A percentile compares a stretch with the other conserved stretches of the same genome.
These are phyloP conservation scores for Danaus melanippus DNA, from an alignment of 1,140 invertebrate species.

Conservation along the genomic window DNA sequence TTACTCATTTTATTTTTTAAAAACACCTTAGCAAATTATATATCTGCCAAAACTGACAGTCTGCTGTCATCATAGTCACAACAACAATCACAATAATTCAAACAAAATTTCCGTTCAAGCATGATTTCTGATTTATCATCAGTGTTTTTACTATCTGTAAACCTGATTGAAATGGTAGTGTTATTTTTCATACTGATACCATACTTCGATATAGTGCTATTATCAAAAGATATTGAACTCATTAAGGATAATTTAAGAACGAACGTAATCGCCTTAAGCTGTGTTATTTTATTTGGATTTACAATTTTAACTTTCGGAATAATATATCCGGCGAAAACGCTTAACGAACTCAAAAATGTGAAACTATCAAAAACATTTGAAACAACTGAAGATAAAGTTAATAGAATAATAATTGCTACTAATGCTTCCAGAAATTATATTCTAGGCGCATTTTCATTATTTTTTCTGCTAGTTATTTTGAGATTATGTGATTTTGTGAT, in stretches of 20 bases:
- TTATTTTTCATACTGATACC: slow-evolving; percentile 37
- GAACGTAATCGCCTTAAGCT: slow-evolving; percentile 8
- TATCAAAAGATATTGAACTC: slow-evolving; percentile 33
- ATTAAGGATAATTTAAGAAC: slow-evolving; percentile 14
- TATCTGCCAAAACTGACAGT: too few relatives aligned
- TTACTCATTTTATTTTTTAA: too few relatives aligned
- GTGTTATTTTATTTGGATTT: slow-evolving; percentile 21
- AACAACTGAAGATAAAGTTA: slow-evolving; percentile 29
- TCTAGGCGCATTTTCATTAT: slow-evolving; percentile 40
- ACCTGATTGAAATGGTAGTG: slow-evolving; percentile 38
- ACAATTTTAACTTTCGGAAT: slow-evolving; percentile 31
- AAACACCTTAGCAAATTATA: too few relatives aligned
- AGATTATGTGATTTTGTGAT: slow-evolving; percentile 37
- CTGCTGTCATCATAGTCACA: too few relatives aligned
- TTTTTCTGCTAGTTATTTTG: slow-evolving; percentile 33
- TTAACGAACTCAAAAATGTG: slow-evolving; percentile 24
- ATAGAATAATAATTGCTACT: slow-evolving; percentile 27
- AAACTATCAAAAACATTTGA: slow-evolving; percentile 16
- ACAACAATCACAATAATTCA: not conserved
- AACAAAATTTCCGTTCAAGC: slow-evolving; percentile 1
- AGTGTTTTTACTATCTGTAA: slow-evolving; percentile 26
- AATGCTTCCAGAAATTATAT: slow-evolving; percentile 43
- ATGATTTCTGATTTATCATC: slow-evolving; percentile 26
- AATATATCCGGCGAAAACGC: slow-evolving; percentile 29
- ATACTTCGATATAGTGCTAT: slow-evolving; percentile 28